Base-by-base conservation (phyloP, 2,888 invertebrate species). In the Crepidodera aurea region DNA sequence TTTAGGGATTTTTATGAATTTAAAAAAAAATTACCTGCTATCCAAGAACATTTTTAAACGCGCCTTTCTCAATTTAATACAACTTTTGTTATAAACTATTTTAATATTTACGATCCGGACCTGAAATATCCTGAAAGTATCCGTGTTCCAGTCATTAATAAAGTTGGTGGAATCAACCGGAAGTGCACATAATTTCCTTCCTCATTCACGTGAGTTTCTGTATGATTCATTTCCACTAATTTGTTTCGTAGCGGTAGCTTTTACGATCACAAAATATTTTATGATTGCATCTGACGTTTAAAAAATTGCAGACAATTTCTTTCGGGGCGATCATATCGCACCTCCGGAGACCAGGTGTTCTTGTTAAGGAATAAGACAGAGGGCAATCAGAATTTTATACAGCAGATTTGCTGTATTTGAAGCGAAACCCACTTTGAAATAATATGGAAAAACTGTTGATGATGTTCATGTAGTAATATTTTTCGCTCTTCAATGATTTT, bases 241-340 rank as follows among this genome's bases (percentile, higher is more conserved):
- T 62, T 62, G 58, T 62, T 57, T 48, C 53, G 37, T 40, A 54
- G 44, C 22, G 46, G 58, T 58, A 40, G 16, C 12, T 42, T 56
- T 56, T 42, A 61, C 42, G 22, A 50, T 46, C 51, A 27, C 50
- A 32, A 18, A 46, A 60, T 64, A 53, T 62, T 58, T 59, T 59
- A 55, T 55, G 65, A 59, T 65, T 25, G 42, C 59, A 51, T 53
- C 55, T 50, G 65, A 62, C 61, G 39, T 48, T 32, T 34, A n/a
- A 65, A 58, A 65, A 58, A 65, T 58, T 16, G 34, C 10, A 25
- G 39, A 54, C 54, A 44, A 62, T 64, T 64, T 60, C 44, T 64
- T 51, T 48, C n/a, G 22, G n/a, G 6, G 22, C 32, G 54, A 60
- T 60, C 48, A 40, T 60, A 60, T 60, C 60, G 12, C 42, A 40